Conservation (phyloP, 2,888 invertebrate genomes). For the Pollenia angustigena region DNA sequence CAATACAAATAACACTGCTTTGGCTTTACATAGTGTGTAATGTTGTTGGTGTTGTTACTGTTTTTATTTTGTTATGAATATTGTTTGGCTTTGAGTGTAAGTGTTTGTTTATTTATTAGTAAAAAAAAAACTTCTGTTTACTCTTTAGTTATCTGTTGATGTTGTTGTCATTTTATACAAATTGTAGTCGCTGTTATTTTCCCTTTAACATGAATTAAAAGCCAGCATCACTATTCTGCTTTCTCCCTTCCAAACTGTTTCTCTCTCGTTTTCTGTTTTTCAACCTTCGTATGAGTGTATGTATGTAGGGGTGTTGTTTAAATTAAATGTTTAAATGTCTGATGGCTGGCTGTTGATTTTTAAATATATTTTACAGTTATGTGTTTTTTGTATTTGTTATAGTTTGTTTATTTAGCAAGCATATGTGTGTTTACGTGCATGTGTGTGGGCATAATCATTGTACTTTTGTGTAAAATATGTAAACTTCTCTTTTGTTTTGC, state of each 20-base stretch:
- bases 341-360: slow-evolving; percentile 29
- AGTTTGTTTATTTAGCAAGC: slow-evolving; percentile 20
- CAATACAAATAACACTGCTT: slow-evolving; percentile 12
- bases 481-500: slow-evolving; percentile 8
- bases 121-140: slow-evolving; percentile 57
- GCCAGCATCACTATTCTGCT: slow-evolving; percentile 23
- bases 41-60: slow-evolving; percentile 26
- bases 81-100: slow-evolving; percentile 50
- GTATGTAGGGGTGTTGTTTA: background rate
- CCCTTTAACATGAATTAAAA: background rate
- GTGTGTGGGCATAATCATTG: background rate
- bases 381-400: slow-evolving; percentile 18
- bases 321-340: background rate
- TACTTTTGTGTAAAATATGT: slow-evolving; percentile 42
- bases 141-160: slow-evolving; percentile 42
- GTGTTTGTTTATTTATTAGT: slow-evolving; percentile 64
- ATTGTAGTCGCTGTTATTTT: slow-evolving; percentile 31
- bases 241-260: background rate
- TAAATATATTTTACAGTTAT: slow-evolving; percentile 23
- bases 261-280: background rate
- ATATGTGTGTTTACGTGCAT: background rate
- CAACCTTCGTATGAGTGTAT: too few species aligned
- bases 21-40: background rate
- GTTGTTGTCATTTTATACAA: slow-evolving; percentile 48
- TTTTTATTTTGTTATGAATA: slow-evolving; percentile 7